phyloP scores from a whole-genome alignment of 2,797 vertebrate species.

The Poeciliopsis gracilis region DNA sequence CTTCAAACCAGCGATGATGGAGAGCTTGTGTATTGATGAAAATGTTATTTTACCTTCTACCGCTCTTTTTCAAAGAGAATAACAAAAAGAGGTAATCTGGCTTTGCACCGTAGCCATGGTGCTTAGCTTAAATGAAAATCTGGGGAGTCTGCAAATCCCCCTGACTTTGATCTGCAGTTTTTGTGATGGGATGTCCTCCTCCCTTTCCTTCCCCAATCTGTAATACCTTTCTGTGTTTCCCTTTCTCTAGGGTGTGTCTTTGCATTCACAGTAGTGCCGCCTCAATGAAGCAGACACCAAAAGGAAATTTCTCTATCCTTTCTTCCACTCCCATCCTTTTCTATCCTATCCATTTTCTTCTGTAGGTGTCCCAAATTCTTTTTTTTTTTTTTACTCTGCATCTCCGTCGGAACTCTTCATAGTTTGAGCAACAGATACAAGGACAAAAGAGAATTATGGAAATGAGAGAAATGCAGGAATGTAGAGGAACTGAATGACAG shows the following conservation, averaged over 20 bases:
- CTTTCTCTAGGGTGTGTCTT: constrained; percentile 61
- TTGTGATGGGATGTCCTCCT: constrained; percentile 58
- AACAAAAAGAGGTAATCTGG: constrained; percentile 68
- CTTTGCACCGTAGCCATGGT: constrained; percentile 57
- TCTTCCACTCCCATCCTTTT: constrained; percentile 9
- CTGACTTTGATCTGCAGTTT: constrained; percentile 71
- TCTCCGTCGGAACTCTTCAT: constrained; percentile 24
- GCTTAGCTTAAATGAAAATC: constrained; percentile 70
- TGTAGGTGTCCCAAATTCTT: constrained; percentile 62
- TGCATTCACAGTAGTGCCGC: constrained; percentile 59
- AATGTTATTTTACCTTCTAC: constrained; percentile 43
- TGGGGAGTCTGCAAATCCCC: constrained; percentile 70
- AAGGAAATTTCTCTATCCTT: constrained; percentile 37
- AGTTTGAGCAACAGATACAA: constrained; percentile 41
- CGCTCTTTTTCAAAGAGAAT: constrained; percentile 56
- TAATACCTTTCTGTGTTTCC: constrained; percentile 66
- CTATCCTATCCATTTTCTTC: constrained; percentile 39
- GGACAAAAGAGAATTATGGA: constrained; percentile 49
- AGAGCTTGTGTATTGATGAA: constrained; percentile 50
- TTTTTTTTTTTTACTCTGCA: constrained; percentile 11
- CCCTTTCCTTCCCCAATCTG: constrained; percentile 59
- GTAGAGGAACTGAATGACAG: constrained; percentile 44
- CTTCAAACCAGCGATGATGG: constrained; percentile 46
- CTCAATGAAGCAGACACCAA: constrained; percentile 46
- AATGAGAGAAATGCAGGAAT: constrained; percentile 46